Percentiles rank a stretch among this genome's conserved stretches.
Evolutionary conservation across 2,888 invertebrate genomes (phyloP).

Genomic region (Heliconius charithonia): DNA sequence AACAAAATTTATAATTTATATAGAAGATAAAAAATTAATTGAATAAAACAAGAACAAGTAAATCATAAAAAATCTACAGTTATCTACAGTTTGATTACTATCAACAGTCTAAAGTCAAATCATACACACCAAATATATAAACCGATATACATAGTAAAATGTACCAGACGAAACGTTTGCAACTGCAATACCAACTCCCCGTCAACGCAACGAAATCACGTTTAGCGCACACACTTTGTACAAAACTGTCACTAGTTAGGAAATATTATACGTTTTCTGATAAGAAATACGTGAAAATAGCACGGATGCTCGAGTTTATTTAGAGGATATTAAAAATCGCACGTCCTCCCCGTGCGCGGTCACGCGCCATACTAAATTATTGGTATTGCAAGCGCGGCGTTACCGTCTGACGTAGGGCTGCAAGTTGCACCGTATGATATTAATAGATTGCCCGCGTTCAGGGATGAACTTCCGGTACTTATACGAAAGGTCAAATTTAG

Average conservation of each 20-base stretch:
- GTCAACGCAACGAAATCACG: slow-evolving; percentile 52
- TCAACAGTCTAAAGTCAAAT: background rate
- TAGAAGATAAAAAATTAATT: too few species aligned
- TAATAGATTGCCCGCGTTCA: slow-evolving; percentile 26
- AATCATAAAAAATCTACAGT: too few species aligned
- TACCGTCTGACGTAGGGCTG: slow-evolving; percentile 53
- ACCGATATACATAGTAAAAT: slow-evolving; percentile 31
- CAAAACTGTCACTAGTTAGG: slow-evolving; percentile 46
- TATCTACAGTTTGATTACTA: background rate
- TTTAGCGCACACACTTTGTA: slow-evolving; percentile 52
- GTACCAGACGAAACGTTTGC: slow-evolving; percentile 53
- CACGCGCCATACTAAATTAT: slow-evolving; percentile 79
- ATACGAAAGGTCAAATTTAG: background rate
- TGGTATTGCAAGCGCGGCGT: slow-evolving; percentile 64
- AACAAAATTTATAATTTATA: background rate
- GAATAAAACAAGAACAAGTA: background rate
- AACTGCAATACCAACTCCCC: slow-evolving; percentile 57
- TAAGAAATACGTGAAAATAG: slow-evolving; percentile 35
- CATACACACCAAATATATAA: slow-evolving; percentile 34
- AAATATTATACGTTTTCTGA: slow-evolving; percentile 33
- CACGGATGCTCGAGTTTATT: slow-evolving; percentile 26
- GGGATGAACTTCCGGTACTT: slow-evolving; percentile 24
- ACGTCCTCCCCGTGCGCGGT: slow-evolving; percentile 65
- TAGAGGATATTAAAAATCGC: slow-evolving; percentile 46
- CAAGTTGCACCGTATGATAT: slow-evolving; percentile 32